phyloP scores from a whole-genome alignment of 2,797 vertebrate species.

The Microchirus variegatus region DNA sequence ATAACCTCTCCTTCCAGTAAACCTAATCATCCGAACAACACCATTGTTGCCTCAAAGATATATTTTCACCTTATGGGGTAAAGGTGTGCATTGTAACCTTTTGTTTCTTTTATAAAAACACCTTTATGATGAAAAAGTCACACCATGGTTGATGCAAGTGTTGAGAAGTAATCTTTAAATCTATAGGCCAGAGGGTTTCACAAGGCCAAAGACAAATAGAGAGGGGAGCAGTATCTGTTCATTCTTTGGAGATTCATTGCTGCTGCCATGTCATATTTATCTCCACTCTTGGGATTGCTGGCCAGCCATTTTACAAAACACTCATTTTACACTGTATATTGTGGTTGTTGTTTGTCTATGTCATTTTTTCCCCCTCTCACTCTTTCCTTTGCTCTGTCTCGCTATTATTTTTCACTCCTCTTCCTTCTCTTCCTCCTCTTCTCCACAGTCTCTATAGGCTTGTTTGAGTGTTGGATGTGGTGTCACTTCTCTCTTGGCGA shows the following conservation, averaged over 20 bases:
- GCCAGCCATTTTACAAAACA: conserved; percentile 50
- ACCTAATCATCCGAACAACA: no score
- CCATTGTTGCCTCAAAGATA: no score
- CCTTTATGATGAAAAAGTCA: no score
- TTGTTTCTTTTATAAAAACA: no score
- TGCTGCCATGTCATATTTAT: conserved; percentile 57
- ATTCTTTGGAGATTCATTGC: conserved; percentile 45
- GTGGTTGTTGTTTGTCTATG: conserved; percentile 33
- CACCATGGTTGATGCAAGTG: neutral
- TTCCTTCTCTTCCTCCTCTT: neutral
- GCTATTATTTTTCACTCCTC: neutral
- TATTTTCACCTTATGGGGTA: no score
- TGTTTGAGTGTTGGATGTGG: conserved; percentile 24
- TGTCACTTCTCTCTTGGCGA: conserved; percentile 50
- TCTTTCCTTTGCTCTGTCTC: conserved; percentile 10
- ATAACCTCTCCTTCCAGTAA: no score
- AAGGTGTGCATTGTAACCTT: no score
- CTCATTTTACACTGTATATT: conserved; percentile 48
- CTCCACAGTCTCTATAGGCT: conserved; percentile 20
- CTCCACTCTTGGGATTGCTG: conserved; percentile 46
- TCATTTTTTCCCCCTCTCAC: conserved; percentile 11
- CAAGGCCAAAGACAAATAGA: conserved; percentile 42
- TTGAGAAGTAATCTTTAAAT: conserved; percentile 33
- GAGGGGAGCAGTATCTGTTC: conserved; percentile 34
- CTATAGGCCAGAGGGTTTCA: conserved; percentile 22